Conservation (phyloP, 2,888 invertebrate genomes). For the Scelioninae gen. 1 region DNA sequence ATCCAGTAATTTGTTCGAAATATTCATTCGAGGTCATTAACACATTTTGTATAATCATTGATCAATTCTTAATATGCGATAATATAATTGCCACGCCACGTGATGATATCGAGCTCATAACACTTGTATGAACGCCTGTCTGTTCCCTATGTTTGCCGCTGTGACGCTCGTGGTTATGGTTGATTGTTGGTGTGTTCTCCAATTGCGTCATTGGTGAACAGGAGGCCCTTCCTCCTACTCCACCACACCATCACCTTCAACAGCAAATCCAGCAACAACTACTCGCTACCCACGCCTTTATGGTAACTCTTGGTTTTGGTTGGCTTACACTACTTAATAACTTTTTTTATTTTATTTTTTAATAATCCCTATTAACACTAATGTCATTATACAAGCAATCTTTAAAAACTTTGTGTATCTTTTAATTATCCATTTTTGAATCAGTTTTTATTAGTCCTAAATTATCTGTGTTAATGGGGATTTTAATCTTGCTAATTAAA, state of each 20-base stretch:
- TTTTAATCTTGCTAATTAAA: constrained; percentile 44
- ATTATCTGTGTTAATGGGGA: constrained; percentile 32
- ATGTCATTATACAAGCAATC: not conserved
- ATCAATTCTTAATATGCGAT: constrained; percentile 65
- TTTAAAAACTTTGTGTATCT: not conserved
- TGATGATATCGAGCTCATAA: constrained; percentile 81
- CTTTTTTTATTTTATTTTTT: constrained; percentile 56
- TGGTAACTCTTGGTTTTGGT: constrained; percentile 85
- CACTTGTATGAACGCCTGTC: constrained; percentile 84
- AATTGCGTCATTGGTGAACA: constrained; percentile 84
- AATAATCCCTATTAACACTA: constrained; percentile 36
- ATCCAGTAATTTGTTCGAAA: constrained; percentile 7
- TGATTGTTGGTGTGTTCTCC: constrained; percentile 85
- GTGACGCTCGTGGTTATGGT: constrained; percentile 85
- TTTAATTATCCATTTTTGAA: not conserved
- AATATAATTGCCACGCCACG: constrained; percentile 78
- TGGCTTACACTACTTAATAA: constrained; percentile 83
- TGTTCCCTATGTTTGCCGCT: constrained; percentile 85
- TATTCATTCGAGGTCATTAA: constrained; percentile 66
- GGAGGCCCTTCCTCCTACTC: constrained; percentile 84
- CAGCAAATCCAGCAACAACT: constrained; percentile 85
- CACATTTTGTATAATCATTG: constrained; percentile 59
- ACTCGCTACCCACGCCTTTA: constrained; percentile 85
- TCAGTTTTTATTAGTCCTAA: not conserved
- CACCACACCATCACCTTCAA: constrained; percentile 84